phyloP scores from a whole-genome alignment of 2,113 vertebrate species.

The Fulica atra region DNA sequence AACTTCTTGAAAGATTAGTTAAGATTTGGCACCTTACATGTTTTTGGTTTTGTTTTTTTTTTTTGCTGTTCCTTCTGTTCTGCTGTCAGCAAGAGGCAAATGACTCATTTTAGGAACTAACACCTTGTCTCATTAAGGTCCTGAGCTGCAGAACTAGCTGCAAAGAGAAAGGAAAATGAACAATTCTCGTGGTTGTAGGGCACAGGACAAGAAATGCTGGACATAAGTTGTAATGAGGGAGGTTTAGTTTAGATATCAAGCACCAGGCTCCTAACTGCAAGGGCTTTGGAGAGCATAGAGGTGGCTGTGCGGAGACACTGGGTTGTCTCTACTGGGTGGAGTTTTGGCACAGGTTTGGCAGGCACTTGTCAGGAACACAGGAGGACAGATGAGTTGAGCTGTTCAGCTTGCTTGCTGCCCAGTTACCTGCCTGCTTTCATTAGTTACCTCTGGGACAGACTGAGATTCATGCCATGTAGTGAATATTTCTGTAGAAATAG shows the following conservation, averaged over 20 bases:
- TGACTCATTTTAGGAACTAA: background rate
- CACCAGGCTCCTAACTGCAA: background rate
- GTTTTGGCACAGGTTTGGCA: background rate
- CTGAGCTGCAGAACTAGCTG: background rate
- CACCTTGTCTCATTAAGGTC: background rate
- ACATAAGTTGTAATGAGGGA: background rate
- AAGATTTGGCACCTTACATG: background rate
- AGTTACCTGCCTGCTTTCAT: background rate
- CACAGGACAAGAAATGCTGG: background rate
- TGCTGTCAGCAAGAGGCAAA: background rate
- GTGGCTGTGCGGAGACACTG: background rate
- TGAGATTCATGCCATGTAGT: background rate
- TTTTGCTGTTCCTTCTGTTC: background rate
- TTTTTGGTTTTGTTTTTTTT: no score
- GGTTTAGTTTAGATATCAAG: background rate
- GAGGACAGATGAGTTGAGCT: background rate
- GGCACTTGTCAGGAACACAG: background rate
- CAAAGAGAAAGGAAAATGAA: background rate
- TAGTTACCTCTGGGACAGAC: background rate
- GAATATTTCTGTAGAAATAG: background rate
- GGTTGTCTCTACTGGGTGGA: background rate
- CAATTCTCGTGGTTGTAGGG: background rate
- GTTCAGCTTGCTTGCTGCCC: background rate
- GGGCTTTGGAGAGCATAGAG: background rate
- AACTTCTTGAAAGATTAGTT: background rate